Conservation (phyloP, 2,888 invertebrate genomes). For the Gastrophysa polygoni region DNA sequence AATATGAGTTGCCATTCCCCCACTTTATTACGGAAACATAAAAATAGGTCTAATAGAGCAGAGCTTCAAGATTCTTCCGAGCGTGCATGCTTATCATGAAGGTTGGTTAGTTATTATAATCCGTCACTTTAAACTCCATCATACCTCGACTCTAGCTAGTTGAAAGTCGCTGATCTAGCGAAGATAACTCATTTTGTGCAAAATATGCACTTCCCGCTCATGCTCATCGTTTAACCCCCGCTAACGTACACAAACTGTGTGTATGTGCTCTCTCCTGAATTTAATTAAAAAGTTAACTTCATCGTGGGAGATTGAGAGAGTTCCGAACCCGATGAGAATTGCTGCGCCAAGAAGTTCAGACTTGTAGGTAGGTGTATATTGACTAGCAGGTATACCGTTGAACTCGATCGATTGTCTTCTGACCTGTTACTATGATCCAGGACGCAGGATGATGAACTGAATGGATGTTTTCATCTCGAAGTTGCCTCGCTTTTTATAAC, state of each 20-base stretch:
- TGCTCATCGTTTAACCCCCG: background rate
- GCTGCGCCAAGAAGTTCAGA: constrained; percentile 6
- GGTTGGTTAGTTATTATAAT: background rate
- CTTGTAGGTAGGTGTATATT: background rate
- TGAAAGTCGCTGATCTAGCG: background rate
- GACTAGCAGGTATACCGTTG: background rate
- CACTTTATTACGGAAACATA: too few relatives aligned
- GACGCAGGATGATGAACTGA: too few relatives aligned
- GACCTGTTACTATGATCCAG: too few relatives aligned
- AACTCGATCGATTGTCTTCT: background rate
- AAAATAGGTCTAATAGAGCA: too few relatives aligned
- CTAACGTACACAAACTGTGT: constrained; percentile 2
- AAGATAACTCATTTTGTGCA: background rate
- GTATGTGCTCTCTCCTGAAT: background rate
- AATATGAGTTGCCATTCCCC: too few relatives aligned
- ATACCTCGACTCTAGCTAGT: background rate
- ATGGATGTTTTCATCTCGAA: too few relatives aligned
- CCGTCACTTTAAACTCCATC: background rate
- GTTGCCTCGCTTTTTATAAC: too few relatives aligned
- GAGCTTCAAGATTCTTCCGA: too few relatives aligned
- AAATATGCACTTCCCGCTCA: background rate
- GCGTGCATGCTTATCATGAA: too few relatives aligned
- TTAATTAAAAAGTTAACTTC: constrained; percentile 25
- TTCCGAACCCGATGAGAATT: background rate
- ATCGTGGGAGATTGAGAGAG: constrained; percentile 4